phyloP scores from a whole-genome alignment of 2,113 vertebrate genomes.

The Cyanoramphus novaezelandiae region DNA sequence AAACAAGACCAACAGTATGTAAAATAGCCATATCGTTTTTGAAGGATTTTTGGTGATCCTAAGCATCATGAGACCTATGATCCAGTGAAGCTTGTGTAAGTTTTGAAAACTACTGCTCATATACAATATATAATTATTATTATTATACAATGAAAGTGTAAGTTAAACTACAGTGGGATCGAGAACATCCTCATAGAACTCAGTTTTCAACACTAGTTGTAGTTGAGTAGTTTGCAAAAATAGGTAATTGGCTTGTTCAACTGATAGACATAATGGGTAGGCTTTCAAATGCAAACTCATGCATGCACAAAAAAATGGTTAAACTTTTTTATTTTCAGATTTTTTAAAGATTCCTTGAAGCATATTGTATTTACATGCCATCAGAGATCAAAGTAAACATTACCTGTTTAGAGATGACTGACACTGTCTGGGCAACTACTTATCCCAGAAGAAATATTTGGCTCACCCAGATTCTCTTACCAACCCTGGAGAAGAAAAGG shows the following conservation, averaged over 20 bases:
- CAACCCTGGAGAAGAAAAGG: not conserved
- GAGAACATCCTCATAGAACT: not conserved
- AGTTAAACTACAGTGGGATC: not conserved
- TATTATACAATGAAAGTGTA: not conserved
- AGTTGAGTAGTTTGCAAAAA: not conserved
- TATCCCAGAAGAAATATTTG: not conserved
- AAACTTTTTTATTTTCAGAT: not conserved
- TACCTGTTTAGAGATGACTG: not conserved
- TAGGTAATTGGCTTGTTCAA: not conserved
- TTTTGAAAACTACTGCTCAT: not conserved
- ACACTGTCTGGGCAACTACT: not conserved
- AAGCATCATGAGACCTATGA: not conserved
- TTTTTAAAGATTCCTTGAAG: not conserved
- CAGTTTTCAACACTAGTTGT: not conserved
- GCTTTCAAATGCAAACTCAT: not conserved
- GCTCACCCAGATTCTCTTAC: not conserved
- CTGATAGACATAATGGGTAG: not conserved
- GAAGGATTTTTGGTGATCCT: not conserved
- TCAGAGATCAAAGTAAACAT: not conserved
- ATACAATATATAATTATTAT: no score
- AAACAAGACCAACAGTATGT: not conserved
- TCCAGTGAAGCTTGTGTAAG: not conserved
- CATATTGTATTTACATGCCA: not conserved
- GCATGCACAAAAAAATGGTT: not conserved
- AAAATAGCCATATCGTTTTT: not conserved